Evolutionary conservation across 2,113 vertebrate genomes (phyloP), one percentile per base, ranked within the genome.

Genomic region (Tachycineta bicolor): DNA sequence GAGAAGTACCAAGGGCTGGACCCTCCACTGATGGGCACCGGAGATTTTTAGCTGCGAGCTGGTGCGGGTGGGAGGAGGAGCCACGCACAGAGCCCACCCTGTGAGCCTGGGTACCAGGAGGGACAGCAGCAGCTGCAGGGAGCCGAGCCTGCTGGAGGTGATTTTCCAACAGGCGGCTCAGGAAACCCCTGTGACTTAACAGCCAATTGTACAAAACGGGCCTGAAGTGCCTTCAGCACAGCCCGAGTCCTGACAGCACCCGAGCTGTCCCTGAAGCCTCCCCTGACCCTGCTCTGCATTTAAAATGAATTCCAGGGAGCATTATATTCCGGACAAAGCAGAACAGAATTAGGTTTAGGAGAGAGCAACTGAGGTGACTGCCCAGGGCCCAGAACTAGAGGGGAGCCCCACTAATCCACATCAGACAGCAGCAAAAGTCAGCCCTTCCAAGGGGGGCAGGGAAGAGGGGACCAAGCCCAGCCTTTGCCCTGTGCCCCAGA

Each of bases 311-410:
- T 97, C 90, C 88, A 93, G 41, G 52, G 52, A 94, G 69, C 68
- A 81, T 92, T 94, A 90, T 83, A 77, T 75, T 58, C 56, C 7
- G 24, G 60, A 95, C 92, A 97, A 92, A 94, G 94, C 23, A 0
- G 64, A 96, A 93, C 68, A 93, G 91, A 94, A 90, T 92, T 83
- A 95, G 86, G 88, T 90, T 93, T 89, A 92, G 76, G 86, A 95
- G 71, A 90, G 64, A 92, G 90, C 86, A 93, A 81, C 73, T 63
- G 81, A 94, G 91, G 93, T 89, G 94, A 90, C 89, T 81, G 83
- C 60, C 52, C 80, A 93, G 58, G 71, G 43, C 67, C 92, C 5
- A 1, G 59, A 83, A 85, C 59, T 81, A 73, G 86, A 94, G 56
- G 56, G 52, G 76, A 95, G 68, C 85, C 83, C 73, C 73, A 50